Evolutionary conservation across 2,113 vertebrate species (phyloP).

Genomic region (Muntiacus muntjak): DNA sequence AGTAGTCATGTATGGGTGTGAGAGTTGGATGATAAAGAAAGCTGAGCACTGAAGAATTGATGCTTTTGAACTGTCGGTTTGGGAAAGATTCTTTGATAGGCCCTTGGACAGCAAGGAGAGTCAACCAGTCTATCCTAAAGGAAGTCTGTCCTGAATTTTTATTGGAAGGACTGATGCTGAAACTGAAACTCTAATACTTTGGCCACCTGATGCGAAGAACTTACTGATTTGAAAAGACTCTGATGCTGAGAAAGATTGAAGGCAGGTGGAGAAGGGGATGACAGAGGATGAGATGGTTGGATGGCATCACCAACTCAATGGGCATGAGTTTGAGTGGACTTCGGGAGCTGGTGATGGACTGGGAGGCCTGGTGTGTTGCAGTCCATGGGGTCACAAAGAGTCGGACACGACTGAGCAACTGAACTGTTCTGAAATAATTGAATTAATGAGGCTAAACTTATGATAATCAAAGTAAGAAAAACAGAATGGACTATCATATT

Average conservation of each 20-base stretch:
- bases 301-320: not conserved
- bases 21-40: not conserved
- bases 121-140: not conserved
- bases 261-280: not conserved
- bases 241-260: not conserved
- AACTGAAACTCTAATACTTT: not conserved
- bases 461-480: not conserved
- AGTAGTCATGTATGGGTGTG: not conserved
- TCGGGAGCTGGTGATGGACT: rapidly evolving
- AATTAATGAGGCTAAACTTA: not conserved
- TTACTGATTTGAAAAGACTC: not conserved
- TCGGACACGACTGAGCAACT: rapidly evolving
- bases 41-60: not conserved
- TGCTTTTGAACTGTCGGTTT: not conserved
- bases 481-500: not conserved
- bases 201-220: not conserved
- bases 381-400: not conserved
- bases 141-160: not conserved
- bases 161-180: not conserved
- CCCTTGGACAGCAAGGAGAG: not conserved
- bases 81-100: not conserved
- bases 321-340: not conserved
- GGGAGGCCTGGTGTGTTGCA: not conserved
- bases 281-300: not conserved
- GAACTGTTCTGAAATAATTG: not conserved